These are phyloP conservation scores for Meliscaeva auricollis DNA, from an alignment of 2,888 invertebrate genomes.

Conservation along the genomic window DNA sequence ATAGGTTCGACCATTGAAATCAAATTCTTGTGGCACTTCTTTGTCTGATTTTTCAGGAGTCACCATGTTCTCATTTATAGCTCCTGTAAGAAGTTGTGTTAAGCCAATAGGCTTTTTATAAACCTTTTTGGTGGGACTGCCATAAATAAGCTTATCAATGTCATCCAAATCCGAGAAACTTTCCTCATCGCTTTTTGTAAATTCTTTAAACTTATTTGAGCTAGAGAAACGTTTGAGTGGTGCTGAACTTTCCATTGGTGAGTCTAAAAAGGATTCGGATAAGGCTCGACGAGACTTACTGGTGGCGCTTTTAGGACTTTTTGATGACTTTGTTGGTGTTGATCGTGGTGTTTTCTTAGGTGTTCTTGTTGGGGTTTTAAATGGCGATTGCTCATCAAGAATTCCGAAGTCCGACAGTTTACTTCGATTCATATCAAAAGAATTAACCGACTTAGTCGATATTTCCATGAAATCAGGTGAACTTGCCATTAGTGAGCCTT, in stretches of 20 bases:
- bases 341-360: conserved; percentile 59
- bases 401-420: conserved; percentile 81
- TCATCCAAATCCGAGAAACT: conserved; percentile 79
- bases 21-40: conserved; percentile 75
- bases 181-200: conserved; percentile 77
- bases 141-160: conserved; percentile 80
- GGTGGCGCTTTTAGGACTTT: background rate
- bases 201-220: conserved; percentile 72
- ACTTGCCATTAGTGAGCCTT: too few relatives aligned
- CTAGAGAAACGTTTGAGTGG: conserved; percentile 77
- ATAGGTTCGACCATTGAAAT: conserved; percentile 81
- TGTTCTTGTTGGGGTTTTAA: conserved; percentile 64
- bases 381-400: conserved; percentile 79
- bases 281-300: conserved; percentile 75
- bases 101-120: conserved; percentile 79
- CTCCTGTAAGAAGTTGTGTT: conserved; percentile 79
- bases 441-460: conserved; percentile 11
- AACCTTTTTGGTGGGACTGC: conserved; percentile 62
- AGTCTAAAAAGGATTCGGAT: conserved; percentile 79
- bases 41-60: conserved; percentile 29
- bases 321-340: background rate
- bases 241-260: conserved; percentile 76
- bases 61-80: conserved; percentile 77
- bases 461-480: conserved; percentile 2
- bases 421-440: conserved; percentile 60